phyloP scores from a whole-genome alignment of 2,113 vertebrate genomes.

The Salvelinus fontinalis region DNA sequence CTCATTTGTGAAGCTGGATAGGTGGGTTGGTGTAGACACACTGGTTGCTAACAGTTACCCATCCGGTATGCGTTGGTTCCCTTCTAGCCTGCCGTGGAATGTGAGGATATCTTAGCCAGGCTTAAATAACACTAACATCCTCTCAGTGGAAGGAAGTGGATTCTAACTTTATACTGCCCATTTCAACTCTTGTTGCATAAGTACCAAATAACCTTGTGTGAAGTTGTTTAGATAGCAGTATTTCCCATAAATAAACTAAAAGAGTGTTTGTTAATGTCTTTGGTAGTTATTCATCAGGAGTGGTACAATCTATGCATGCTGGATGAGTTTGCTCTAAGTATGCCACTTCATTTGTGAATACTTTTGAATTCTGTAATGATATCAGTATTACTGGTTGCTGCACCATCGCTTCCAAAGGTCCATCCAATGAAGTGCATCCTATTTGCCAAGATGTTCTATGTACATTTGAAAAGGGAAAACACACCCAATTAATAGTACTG shows the following conservation, averaged over 20 bases:
- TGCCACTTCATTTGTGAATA: background rate
- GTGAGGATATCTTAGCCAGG: background rate
- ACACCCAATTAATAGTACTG: background rate
- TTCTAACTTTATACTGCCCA: background rate
- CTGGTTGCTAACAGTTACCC: background rate
- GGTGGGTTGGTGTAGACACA: background rate
- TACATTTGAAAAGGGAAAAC: background rate
- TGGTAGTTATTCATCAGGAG: background rate
- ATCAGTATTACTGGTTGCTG: background rate
- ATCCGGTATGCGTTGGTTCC: background rate
- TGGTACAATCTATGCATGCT: background rate
- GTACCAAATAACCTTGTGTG: background rate
- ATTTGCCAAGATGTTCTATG: background rate
- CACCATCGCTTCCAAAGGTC: background rate
- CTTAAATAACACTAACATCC: background rate
- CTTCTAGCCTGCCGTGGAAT: background rate
- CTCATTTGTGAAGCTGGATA: background rate
- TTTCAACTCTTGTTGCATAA: background rate
- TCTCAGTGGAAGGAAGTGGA: background rate
- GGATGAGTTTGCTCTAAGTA: background rate
- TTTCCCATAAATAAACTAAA: constrained; percentile 1
- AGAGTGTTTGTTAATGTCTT: background rate
- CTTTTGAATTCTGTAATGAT: background rate
- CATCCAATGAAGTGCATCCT: background rate
- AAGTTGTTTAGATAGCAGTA: background rate